Evolutionary conservation across 2,888 invertebrate species (phyloP).

Genomic region (Yponomeuta malinellus): DNA sequence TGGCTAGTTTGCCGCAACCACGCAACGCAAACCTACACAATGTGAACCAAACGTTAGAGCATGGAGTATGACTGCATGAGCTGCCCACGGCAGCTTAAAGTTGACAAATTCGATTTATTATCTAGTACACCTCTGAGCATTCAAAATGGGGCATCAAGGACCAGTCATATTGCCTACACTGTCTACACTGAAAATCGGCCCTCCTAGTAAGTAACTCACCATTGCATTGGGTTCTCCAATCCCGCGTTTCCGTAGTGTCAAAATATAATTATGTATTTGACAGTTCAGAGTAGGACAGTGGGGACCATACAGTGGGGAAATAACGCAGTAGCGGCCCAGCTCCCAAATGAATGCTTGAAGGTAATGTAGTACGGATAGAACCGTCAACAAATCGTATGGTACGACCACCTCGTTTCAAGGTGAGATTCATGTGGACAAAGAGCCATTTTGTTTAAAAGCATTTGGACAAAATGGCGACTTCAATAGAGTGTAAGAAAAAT

Average conservation of each 20-base stretch:
- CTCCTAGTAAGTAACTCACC: no score
- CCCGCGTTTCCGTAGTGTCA: no score
- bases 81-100: constrained; percentile 5
- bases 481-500: constrained; percentile 1
- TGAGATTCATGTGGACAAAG: constrained; percentile 35
- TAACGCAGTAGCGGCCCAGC: no score
- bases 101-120: background rate
- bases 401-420: constrained; percentile 38
- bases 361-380: background rate
- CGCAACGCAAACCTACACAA: constrained; percentile 6
- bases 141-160: background rate
- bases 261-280: no score
- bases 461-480: constrained; percentile 56
- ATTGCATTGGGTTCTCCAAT: no score
- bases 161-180: no score
- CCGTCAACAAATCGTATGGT: constrained; percentile 21
- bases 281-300: no score
- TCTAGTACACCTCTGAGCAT: background rate
- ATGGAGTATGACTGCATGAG: constrained; percentile 21
- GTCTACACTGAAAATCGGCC: no score
- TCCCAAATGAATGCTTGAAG: background rate
- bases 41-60: constrained; percentile 25
- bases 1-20: constrained; percentile 10
- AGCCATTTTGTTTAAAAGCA: constrained; percentile 54
- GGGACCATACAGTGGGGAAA: no score